These are phyloP conservation scores for Recurvirostra avosetta DNA, from an alignment of 2,113 vertebrate species.

Conservation along the genomic window DNA sequence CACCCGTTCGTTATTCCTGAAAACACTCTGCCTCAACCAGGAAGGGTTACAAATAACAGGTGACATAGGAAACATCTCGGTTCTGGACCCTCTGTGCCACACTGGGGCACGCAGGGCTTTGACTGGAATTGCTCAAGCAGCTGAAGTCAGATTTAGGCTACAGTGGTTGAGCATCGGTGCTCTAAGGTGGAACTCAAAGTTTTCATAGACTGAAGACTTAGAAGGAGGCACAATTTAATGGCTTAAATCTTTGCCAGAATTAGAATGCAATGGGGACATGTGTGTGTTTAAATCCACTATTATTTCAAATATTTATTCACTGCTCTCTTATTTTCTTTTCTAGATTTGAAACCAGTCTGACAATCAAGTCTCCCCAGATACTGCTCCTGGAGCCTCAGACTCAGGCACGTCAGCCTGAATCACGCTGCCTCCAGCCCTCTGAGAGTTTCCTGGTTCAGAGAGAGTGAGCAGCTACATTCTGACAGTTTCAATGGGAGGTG, in stretches of 20 bases:
- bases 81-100: neutral
- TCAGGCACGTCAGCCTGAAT: neutral
- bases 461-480: neutral
- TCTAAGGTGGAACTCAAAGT: neutral
- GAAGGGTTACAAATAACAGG: neutral
- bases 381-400: neutral
- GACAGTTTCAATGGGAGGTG: neutral
- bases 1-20: accelerated
- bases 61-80: neutral
- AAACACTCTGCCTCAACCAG: neutral
- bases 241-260: neutral
- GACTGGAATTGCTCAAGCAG: neutral
- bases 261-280: neutral
- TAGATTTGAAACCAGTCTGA: neutral
- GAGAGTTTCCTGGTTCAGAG: neutral
- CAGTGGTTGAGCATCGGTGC: neutral
- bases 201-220: neutral
- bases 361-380: neutral
- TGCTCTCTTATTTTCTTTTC: neutral
- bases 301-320: neutral
- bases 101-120: neutral
- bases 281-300: neutral
- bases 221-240: neutral
- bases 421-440: neutral
- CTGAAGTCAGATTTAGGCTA: neutral